Evolutionary conservation across 2,888 invertebrate genomes (phyloP).

Genomic region (Temnothorax ravouxi): DNA sequence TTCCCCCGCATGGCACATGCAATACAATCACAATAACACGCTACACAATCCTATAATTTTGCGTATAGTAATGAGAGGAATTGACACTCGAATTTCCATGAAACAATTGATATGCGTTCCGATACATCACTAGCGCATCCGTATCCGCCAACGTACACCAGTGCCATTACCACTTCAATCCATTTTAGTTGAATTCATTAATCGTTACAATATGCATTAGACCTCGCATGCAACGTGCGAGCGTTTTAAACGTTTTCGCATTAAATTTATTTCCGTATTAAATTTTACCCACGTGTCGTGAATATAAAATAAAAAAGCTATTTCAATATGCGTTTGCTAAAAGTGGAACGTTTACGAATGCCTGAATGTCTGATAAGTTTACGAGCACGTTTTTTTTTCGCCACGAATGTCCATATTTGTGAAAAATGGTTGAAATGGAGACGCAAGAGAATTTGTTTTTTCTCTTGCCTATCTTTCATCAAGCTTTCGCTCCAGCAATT

Average conservation of each 20-base stretch:
- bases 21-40: constrained; percentile 47
- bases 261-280: constrained; percentile 63
- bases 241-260: constrained; percentile 69
- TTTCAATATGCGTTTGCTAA: constrained; percentile 6
- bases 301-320: constrained; percentile 50
- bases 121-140: constrained; percentile 71
- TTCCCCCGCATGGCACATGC: constrained; percentile 66
- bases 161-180: constrained; percentile 73
- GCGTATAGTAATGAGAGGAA: constrained; percentile 75
- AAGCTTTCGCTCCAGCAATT: not conserved
- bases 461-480: not conserved
- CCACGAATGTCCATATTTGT: not conserved
- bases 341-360: not conserved
- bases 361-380: not conserved
- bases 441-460: not conserved
- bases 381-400: not conserved
- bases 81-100: constrained; percentile 76
- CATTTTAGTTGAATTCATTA: constrained; percentile 74
- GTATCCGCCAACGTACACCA: constrained; percentile 64
- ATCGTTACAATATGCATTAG: constrained; percentile 74
- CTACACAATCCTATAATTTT: constrained; percentile 70
- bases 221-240: constrained; percentile 52
- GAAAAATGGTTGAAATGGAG: not conserved
- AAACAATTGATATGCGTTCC: constrained; percentile 77
- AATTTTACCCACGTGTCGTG: constrained; percentile 38